These are phyloP conservation scores for Apus apus DNA, from an alignment of 2,113 vertebrate genomes.

Conservation along the genomic window DNA sequence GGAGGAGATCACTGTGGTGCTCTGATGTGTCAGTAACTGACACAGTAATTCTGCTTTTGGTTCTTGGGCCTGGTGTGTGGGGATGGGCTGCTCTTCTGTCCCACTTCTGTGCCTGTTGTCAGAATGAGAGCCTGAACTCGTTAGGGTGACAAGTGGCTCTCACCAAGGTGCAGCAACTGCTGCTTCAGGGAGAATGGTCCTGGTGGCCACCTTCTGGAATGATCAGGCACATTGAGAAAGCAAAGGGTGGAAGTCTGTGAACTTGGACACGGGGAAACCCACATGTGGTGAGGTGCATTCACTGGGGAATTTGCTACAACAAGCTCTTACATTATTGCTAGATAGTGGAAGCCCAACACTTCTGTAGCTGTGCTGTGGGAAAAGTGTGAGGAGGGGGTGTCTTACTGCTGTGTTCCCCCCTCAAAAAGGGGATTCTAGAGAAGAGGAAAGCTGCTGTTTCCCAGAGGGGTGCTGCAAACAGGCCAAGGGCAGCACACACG, in stretches of 20 bases:
- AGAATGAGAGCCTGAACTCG: neutral
- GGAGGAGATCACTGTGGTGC: neutral
- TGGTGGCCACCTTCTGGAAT: neutral
- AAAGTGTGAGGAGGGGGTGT: fast-evolving
- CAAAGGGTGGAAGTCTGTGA: neutral
- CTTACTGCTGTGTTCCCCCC: neutral
- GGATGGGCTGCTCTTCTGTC: neutral
- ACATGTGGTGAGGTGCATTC: neutral
- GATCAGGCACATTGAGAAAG: neutral
- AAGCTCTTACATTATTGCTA: neutral
- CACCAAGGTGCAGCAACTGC: neutral
- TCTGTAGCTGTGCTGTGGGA: neutral
- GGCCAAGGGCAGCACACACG: neutral
- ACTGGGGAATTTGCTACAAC: neutral
- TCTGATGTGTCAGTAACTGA: neutral
- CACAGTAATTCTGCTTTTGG: neutral
- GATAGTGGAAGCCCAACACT: neutral
- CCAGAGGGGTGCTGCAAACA: neutral
- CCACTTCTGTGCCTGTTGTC: neutral
- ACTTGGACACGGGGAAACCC: neutral
- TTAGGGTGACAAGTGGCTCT: neutral
- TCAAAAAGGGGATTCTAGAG: neutral
- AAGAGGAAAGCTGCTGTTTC: neutral
- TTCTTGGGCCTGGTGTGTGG: neutral
- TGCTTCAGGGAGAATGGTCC: neutral